A percentile compares a stretch with the other conserved stretches of the same genome.
Evolutionary conservation across 1,140 invertebrate species (phyloP).

Genomic region (Euwallacea similis): DNA sequence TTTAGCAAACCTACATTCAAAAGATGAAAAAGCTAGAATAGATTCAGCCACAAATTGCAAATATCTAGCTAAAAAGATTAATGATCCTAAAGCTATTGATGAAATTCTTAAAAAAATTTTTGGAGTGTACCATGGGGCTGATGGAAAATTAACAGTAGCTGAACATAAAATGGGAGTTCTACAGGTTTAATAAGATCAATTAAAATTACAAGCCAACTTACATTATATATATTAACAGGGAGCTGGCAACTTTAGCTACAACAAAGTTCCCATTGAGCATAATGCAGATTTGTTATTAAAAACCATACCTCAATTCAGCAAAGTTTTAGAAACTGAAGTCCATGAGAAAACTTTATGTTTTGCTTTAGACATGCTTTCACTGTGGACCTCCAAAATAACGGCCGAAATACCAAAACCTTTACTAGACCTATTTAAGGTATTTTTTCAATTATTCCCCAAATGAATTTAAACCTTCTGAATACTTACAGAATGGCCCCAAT

Average conservation of each 20-base stretch:
- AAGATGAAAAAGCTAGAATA: slow-evolving; percentile 74
- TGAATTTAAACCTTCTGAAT: slow-evolving; percentile 6
- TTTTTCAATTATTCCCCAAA: not conserved
- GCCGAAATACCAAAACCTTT: slow-evolving; percentile 71
- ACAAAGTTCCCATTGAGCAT: slow-evolving; percentile 65
- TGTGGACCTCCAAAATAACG: slow-evolving; percentile 75
- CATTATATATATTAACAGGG: slow-evolving; percentile 58
- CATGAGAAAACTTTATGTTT: slow-evolving; percentile 89
- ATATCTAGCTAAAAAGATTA: slow-evolving; percentile 73
- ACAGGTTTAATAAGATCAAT: slow-evolving; percentile 57
- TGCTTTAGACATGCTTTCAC: slow-evolving; percentile 75
- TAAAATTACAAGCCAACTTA: slow-evolving; percentile 36
- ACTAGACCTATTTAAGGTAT: slow-evolving; percentile 74
- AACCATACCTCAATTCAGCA: slow-evolving; percentile 70
- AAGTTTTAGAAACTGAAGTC: slow-evolving; percentile 84
- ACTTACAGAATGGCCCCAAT: slow-evolving; percentile 69
- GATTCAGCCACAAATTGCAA: slow-evolving; percentile 72
- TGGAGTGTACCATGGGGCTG: slow-evolving; percentile 83
- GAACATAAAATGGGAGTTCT: slow-evolving; percentile 89
- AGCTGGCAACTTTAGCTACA: slow-evolving; percentile 77
- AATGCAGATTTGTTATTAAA: slow-evolving; percentile 63
- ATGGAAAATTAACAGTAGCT: slow-evolving; percentile 88
- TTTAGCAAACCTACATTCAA: slow-evolving; percentile 76
- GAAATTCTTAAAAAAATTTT: slow-evolving; percentile 75
- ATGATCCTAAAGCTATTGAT: slow-evolving; percentile 67